Conservation (phyloP, 2,113 vertebrate genomes). For the Conger conger region DNA sequence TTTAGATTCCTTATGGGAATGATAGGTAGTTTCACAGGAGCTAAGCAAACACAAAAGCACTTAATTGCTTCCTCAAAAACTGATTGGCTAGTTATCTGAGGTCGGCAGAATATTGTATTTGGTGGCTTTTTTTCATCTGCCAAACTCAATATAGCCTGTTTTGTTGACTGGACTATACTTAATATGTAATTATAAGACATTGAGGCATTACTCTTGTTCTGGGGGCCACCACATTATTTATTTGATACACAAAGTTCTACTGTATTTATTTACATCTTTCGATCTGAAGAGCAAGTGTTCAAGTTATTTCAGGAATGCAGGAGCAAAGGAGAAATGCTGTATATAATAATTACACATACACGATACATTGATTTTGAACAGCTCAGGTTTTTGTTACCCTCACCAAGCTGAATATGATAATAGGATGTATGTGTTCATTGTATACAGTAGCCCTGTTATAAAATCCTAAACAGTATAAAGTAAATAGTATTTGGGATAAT, state of each 20-base stretch:
- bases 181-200: no score
- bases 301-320: neutral
- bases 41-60: neutral
- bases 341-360: neutral
- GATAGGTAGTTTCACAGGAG: constrained; percentile 17
- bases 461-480: neutral
- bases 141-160: neutral
- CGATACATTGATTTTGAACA: no score
- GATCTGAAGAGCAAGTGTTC: no score
- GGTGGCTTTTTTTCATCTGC: neutral
- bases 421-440: neutral
- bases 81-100: neutral
- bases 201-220: no score
- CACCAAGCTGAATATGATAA: neutral
- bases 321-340: neutral
- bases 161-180: neutral
- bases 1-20: constrained; percentile 24
- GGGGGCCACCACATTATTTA: no score
- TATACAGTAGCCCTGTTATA: neutral
- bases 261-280: no score
- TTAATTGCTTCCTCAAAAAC: neutral
- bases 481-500: neutral
- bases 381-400: neutral
- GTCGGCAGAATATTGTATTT: neutral
- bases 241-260: no score